Evolutionary conservation across 2,797 vertebrate species (phyloP), one percentile per base, ranked within the genome.

Genomic region (Odontamblyopus rebecca): DNA sequence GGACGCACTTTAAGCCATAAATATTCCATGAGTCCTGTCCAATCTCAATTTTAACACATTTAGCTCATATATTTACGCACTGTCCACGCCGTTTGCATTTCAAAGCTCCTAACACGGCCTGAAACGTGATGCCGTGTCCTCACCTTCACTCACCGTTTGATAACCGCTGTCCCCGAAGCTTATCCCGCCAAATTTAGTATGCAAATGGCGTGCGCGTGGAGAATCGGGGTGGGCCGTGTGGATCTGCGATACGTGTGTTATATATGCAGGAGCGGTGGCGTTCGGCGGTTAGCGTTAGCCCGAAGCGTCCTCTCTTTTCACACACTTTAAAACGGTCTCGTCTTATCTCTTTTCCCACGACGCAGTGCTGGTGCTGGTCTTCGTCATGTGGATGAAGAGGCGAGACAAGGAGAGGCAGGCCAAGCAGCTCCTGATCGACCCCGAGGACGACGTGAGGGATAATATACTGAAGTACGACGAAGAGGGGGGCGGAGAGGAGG

Each of bases 391-490:
- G 96, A 95, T 97, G 95, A 96, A 95, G 77, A 93, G 96, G 38
- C 89, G 96, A 30, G 97, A 97, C 77, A 97, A 95, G 73, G 96
- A 97, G 80, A 92, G 96, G 0, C 96, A 96, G 79, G 96, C 96
- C 4, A 98, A 98, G 84, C 96, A 98, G 90, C 93, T 98, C 16
- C 95, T 98, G 53, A 97, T 98, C 0, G 97, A 98, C 90, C 96
- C 97, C 0, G 97, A 97, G 89, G 97, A 98, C 0, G 97, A 98
- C 0, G 95, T 98, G 38, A 88, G 97, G 0, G 97, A 98, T 92
- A 98, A 98, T 82, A 98, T 98, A 82, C 94, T 98, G 44, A 97
- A 97, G 82, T 98, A 98, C 0, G 97, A 98, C 0, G 97, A 98
- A 77, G 97, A 97, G 41, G 97, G 97, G 1, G 97, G 96, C 0